phyloP scores from a whole-genome alignment of 2,797 vertebrate genomes.

The Trichosurus vulpecula region DNA sequence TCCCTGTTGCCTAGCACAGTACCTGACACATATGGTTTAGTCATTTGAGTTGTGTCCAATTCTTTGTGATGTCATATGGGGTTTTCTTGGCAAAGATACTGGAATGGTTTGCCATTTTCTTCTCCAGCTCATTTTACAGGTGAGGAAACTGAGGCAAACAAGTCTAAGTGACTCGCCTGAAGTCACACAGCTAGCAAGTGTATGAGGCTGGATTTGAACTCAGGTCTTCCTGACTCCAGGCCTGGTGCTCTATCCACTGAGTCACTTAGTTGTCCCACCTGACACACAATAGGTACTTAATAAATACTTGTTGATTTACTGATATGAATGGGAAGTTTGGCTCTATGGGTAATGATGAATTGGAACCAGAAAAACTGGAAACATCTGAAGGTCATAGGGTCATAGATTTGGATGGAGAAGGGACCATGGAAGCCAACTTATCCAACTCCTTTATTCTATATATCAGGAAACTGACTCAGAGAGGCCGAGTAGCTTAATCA shows the following conservation, averaged over 20 bases:
- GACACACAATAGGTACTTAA: neutral
- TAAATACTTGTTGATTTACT: neutral
- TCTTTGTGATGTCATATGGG: too few species aligned
- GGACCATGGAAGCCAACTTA: neutral
- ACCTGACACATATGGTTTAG: neutral
- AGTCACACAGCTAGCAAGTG: neutral
- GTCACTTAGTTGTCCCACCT: neutral
- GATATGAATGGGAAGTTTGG: neutral
- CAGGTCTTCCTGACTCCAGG: neutral
- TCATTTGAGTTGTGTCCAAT: too few species aligned
- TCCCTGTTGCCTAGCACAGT: neutral
- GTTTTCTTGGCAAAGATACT: too few species aligned
- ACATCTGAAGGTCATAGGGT: neutral
- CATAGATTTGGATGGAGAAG: neutral
- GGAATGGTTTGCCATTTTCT: too few species aligned
- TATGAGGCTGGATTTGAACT: neutral
- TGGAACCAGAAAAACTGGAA: neutral
- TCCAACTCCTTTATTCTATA: neutral
- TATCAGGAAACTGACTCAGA: neutral
- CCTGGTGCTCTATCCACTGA: too few species aligned
- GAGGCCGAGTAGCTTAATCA: neutral
- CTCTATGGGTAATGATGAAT: neutral
- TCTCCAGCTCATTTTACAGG: too few species aligned
- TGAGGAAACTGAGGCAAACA: too few species aligned
- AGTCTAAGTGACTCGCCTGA: neutral